Base-by-base conservation (phyloP, 2,113 vertebrate species). In the Silurus glanis region DNA sequence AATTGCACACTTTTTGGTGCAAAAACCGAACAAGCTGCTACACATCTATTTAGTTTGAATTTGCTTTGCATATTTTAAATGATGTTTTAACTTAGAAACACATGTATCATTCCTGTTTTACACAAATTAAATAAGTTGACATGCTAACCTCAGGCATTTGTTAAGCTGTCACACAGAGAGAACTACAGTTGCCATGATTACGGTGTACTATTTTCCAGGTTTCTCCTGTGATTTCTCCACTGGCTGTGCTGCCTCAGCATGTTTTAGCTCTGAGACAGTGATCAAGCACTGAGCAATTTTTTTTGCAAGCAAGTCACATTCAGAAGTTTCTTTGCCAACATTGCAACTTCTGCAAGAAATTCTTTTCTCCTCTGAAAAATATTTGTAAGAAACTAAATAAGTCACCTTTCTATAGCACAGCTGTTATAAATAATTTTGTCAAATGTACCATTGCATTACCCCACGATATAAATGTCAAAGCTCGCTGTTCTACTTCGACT, bases 291-390 rank as follows among this genome's bases (percentile, higher is more conserved):
- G 8, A 80, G 69, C 76, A 17, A 53, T 84, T 86, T 84, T 86
- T 89, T 90, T 76, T 90, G 89, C 89, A 90, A 88, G 55, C 82
- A 7, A 82, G 51, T 90, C 89, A 88, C 84, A 88, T 88, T 90
- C 84, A 47, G 83, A 87, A 90, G 84, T 90, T 90, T 86, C 64
- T 88, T 88, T 88, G 87, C 87, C 85, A 88, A 49, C 87, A 74
- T 83, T 61, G 87, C 87, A 86, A 83, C 79, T 86, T 76, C 83
- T 72, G 55, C 69, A 72, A 72, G 87, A 67, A 79, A 88, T 88
- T 85, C 80, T 83, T 84, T 67, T 64, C 81, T 67, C 62, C 55
- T 23, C 47, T 78, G 84, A 71, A 82, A 37, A 82, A 75, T 76
- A 74, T 88, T 83, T 85, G 28, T 23, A 84, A n/a, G 67, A 61